Evolutionary conservation across 2,888 invertebrate genomes (phyloP).

Genomic region (Drosophila fulvimacula): DNA sequence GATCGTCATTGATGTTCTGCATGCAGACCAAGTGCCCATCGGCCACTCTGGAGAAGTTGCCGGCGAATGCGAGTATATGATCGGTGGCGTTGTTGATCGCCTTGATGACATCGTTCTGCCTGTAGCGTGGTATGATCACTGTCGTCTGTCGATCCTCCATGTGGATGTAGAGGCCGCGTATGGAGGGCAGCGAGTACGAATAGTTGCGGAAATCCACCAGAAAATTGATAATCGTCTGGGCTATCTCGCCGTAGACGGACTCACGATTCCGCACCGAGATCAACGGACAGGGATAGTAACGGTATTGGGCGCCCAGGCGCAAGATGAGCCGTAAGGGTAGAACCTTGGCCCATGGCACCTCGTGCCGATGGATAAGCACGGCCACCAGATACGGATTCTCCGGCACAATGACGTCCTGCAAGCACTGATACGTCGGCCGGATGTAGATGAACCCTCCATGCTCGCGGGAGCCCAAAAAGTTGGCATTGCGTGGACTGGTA

Average conservation of each 20-base stretch:
- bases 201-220: slow-evolving; percentile 94
- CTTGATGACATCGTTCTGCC: slow-evolving; percentile 90
- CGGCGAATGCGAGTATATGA: slow-evolving; percentile 93
- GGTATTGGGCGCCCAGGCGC: slow-evolving; percentile 92
- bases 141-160: slow-evolving; percentile 93
- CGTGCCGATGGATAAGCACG: slow-evolving; percentile 90
- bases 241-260: slow-evolving; percentile 93
- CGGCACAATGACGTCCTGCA: slow-evolving; percentile 90
- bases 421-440: slow-evolving; percentile 91
- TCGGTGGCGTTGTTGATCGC: slow-evolving; percentile 92
- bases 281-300: slow-evolving; percentile 94
- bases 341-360: slow-evolving; percentile 88
- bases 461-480: slow-evolving; percentile 89
- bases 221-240: slow-evolving; percentile 94
- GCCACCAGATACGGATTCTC: slow-evolving; percentile 91
- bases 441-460: slow-evolving; percentile 94
- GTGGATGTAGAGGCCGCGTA: slow-evolving; percentile 91
- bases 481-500: slow-evolving; percentile 86
- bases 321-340: slow-evolving; percentile 90
- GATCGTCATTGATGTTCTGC: slow-evolving; percentile 88
- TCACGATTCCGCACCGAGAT: slow-evolving; percentile 91
- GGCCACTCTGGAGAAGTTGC: slow-evolving; percentile 91
- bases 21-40: slow-evolving; percentile 95
- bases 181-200: slow-evolving; percentile 91
- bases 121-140: slow-evolving; percentile 91